Percentiles rank a stretch among this genome's conserved stretches.
phyloP scores from a whole-genome alignment of 2,888 invertebrate species.

The Hydrotaea diabolus region DNA sequence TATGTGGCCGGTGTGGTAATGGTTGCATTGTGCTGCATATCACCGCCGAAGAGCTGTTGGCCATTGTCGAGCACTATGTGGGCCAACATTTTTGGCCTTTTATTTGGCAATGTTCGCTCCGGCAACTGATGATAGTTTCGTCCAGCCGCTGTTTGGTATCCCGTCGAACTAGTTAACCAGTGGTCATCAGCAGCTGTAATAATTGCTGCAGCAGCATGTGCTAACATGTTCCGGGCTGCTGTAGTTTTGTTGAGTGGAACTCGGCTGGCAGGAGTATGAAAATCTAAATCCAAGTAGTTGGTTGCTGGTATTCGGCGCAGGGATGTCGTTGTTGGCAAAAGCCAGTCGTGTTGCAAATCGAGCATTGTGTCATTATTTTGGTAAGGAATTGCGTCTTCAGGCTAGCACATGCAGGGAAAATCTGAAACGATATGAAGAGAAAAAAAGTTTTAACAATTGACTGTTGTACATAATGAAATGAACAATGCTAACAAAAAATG shows the following conservation, averaged over 20 bases:
- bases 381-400: background rate
- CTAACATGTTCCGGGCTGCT: background rate
- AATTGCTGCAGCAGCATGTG: background rate
- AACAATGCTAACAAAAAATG: no score
- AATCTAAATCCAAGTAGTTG: background rate
- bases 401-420: background rate
- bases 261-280: background rate
- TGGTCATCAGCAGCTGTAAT: background rate
- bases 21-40: conserved; percentile 18
- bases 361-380: conserved; percentile 47
- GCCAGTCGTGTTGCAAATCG: conserved; percentile 42
- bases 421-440: conserved; percentile 16
- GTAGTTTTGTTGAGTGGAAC: background rate
- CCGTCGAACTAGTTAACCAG: no score
- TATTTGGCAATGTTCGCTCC: background rate
- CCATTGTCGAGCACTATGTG: conserved; percentile 42
- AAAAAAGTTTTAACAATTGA: no score
- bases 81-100: conserved; percentile 30
- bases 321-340: conserved; percentile 2
- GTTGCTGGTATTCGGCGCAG: background rate
- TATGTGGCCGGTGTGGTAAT: conserved; percentile 44
- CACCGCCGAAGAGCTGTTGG: conserved; percentile 44
- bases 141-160: background rate
- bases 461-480: no score
- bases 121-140: conserved; percentile 44